Base-by-base conservation (phyloP, 2,797 vertebrate genomes). In the Thalassophryne amazonica region DNA sequence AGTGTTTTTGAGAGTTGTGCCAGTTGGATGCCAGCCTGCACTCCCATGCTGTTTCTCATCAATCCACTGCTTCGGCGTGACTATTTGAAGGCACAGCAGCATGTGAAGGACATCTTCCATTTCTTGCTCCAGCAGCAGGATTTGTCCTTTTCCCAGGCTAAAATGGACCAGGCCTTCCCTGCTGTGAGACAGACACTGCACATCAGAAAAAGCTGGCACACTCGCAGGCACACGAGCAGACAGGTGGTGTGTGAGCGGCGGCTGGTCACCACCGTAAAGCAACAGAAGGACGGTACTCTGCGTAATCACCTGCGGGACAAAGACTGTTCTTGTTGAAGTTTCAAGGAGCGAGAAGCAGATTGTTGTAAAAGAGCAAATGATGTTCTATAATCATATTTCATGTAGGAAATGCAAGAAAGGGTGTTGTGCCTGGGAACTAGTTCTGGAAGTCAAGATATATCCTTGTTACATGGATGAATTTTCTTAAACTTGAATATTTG, bases 261-360 rank as follows among this genome's bases (percentile, higher is more conserved):
- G 49, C 56, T 14, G 65, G 64, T 60, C 54, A 49, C 61, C 59
- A 49, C 61, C 59, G 19, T 33, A 35, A 47, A 64, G 32, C 34
- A 49, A 22, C 60, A 45, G 59, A 60, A 31, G 61, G 67, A 28
- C 35, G 57, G 43, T 52, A 24, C 4, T 8, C 33, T 14, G 4
- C 5, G 5, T 49, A 68, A 80, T 78, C 38, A 67, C 63, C 58
- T 61, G 48, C 56, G 70, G 52, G 69, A 55, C 24, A 45, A 35
- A 18, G 27, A n/a, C 7, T 19, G 33, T 11, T 48, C 28, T 11
- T n/a, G 16, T 14, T 37, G 32, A 23, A 3, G 33, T 76, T 52
- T 41, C 22, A 32, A 42, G 7, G 39, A 62, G 42, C 34, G 2
- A 50, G 6, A 5, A 14, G 19, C 0, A 5, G 15, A 17, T 21